A percentile compares a stretch with the other conserved stretches of the same genome.
phyloP scores from a whole-genome alignment of 2,113 vertebrate species.

The Ranitomeya imitator region DNA sequence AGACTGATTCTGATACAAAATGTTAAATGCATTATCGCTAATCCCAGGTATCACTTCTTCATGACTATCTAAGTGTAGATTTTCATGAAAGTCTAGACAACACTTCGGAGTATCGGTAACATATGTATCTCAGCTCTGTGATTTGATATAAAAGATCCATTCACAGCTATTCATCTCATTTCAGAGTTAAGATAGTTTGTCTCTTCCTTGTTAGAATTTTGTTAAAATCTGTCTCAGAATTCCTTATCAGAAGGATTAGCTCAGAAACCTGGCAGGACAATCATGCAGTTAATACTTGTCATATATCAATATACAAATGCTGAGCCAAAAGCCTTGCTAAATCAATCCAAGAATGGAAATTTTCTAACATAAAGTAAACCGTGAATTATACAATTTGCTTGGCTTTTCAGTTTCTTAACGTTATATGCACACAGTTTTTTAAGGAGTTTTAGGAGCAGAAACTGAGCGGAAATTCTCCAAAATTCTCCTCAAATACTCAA shows the following conservation, averaged over 20 bases:
- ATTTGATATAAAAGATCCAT: slow-evolving; percentile 39
- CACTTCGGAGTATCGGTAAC: slow-evolving; percentile 19
- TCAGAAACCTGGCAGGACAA: slow-evolving; percentile 12
- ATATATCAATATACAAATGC: neutral
- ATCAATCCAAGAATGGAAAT: neutral
- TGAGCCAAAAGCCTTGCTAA: neutral
- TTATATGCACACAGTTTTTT: too few relatives aligned
- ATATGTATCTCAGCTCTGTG: neutral
- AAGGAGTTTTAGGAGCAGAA: too few relatives aligned
- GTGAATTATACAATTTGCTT: neutral
- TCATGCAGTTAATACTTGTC: neutral
- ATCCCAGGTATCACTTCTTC: neutral
- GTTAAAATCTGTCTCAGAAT: neutral
- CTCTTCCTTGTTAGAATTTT: neutral
- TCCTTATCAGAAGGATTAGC: neutral
- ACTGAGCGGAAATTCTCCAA: too few relatives aligned
- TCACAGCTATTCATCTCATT: slow-evolving; percentile 1
- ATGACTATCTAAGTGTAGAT: slow-evolving; percentile 8
- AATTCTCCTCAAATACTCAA: too few relatives aligned
- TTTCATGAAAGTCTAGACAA: slow-evolving; percentile 32
- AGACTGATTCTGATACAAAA: neutral
- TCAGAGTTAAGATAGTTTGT: neutral
- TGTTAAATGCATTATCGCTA: neutral
- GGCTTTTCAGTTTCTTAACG: too few relatives aligned
- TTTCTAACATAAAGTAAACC: neutral